These are phyloP conservation scores for Engraulis encrasicolus DNA, from an alignment of 2,113 vertebrate genomes.

Conservation along the genomic window DNA sequence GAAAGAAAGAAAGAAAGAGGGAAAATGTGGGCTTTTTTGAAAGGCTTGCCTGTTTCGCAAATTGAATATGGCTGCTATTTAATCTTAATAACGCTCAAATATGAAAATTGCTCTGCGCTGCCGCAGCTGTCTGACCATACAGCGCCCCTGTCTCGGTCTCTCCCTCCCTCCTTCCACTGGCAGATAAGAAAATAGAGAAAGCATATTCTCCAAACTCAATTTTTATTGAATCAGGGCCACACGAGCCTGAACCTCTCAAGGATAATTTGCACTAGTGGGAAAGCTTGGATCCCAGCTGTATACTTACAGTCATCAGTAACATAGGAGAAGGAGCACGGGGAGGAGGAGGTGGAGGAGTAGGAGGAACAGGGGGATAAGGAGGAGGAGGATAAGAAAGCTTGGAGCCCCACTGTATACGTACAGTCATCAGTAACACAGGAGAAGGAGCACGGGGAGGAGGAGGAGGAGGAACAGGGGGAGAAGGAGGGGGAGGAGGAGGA, in stretches of 20 bases:
- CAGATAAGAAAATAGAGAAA: slow-evolving; percentile 56
- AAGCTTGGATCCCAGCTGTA: slow-evolving; percentile 24
- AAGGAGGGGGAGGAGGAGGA: too few species aligned
- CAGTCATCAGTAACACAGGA: neutral
- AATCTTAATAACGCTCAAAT: slow-evolving; percentile 53
- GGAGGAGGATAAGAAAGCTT: too few species aligned
- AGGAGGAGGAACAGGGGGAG: too few species aligned
- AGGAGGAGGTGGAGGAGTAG: too few species aligned
- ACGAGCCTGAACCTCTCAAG: slow-evolving; percentile 34
- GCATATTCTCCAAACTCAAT: slow-evolving; percentile 52
- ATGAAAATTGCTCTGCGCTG: slow-evolving; percentile 39
- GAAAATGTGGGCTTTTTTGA: neutral
- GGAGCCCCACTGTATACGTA: slow-evolving; percentile 27
- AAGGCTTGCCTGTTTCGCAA: slow-evolving; percentile 15
- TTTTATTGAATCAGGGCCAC: slow-evolving; percentile 48
- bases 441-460: neutral
- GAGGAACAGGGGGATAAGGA: too few species aligned
- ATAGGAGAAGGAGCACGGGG: neutral
- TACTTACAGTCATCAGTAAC: slow-evolving; percentile 15
- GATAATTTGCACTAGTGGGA: slow-evolving; percentile 44
- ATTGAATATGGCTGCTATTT: slow-evolving; percentile 50
- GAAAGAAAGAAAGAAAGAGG: neutral
- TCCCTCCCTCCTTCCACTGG: slow-evolving; percentile 24
- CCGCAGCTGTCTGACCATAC: slow-evolving; percentile 27
- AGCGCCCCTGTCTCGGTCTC: neutral